Conservation (phyloP, 2,113 vertebrate genomes). For the Alaudala cheleensis region DNA sequence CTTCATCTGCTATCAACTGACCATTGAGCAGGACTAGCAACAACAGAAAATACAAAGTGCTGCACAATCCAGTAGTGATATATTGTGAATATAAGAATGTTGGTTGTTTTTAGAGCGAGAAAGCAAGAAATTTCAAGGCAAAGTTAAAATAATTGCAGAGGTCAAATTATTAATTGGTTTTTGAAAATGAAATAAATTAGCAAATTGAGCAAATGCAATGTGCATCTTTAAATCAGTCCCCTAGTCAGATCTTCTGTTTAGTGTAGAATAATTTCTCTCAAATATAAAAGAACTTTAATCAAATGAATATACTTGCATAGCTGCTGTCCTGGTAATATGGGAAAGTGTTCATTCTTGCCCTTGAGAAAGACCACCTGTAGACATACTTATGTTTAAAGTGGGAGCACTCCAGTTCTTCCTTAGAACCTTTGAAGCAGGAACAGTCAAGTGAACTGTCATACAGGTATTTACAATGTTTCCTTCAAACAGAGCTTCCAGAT, state of each 20-base stretch:
- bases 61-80: background rate
- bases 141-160: background rate
- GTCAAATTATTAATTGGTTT: background rate
- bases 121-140: background rate
- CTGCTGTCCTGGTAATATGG: background rate
- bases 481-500: background rate
- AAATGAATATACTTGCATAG: background rate
- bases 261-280: background rate
- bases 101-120: background rate
- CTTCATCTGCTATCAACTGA: background rate
- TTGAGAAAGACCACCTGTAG: background rate
- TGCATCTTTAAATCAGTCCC: background rate
- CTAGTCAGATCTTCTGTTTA: background rate
- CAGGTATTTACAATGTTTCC: background rate
- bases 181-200: background rate
- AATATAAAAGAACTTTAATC: background rate
- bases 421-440: background rate
- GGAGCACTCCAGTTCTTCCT: background rate
- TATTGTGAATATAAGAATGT: background rate
- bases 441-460: background rate
- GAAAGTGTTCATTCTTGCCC: background rate
- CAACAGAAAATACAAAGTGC: background rate
- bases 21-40: background rate
- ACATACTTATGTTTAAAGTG: background rate
- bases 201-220: background rate